Conservation (phyloP, 2,113 vertebrate genomes). For the Chionis minor region DNA sequence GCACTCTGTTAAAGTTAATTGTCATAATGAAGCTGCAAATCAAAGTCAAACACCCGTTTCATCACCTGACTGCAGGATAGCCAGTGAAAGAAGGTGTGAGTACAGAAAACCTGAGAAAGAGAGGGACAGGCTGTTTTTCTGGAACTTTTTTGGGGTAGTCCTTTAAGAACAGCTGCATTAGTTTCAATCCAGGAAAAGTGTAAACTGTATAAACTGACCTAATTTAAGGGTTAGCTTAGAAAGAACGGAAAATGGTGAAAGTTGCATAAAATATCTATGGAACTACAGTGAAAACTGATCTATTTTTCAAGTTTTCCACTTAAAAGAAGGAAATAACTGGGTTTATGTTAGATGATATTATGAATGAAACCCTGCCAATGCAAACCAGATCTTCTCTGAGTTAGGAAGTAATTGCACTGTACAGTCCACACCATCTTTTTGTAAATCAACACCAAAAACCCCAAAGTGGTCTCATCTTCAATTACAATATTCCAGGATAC, state of each 20-base stretch:
- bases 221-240: neutral
- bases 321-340: neutral
- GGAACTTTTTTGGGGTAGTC: neutral
- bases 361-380: neutral
- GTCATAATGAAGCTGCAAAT: neutral
- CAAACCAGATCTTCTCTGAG: neutral
- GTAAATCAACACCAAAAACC: neutral
- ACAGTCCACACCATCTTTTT: neutral
- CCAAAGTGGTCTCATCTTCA: neutral
- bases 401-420: neutral
- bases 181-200: neutral
- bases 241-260: neutral
- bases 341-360: neutral
- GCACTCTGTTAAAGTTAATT: neutral
- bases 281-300: neutral
- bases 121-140: neutral
- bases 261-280: neutral
- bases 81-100: neutral
- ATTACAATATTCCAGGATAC: neutral
- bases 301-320: neutral
- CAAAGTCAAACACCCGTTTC: neutral
- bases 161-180: neutral
- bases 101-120: neutral
- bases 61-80: neutral
- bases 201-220: neutral